These are phyloP conservation scores for Hippoglossus hippoglossus DNA, from an alignment of 2,797 vertebrate genomes.

Conservation along the genomic window DNA sequence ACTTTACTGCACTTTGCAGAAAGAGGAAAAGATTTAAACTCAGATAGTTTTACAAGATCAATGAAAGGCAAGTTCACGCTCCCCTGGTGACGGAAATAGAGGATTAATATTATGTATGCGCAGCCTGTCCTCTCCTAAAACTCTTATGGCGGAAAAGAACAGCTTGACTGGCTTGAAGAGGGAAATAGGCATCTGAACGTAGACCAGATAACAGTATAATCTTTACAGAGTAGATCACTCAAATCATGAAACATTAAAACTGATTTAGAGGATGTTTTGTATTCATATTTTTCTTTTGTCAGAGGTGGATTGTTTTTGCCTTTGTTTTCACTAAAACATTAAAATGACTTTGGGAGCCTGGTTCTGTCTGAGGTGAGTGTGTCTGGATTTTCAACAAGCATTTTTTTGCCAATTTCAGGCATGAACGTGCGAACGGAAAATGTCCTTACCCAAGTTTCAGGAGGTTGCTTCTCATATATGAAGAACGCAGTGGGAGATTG, in stretches of 20 bases:
- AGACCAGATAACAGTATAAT: constrained; percentile 25
- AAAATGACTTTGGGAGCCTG: constrained; percentile 14
- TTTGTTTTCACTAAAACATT: constrained; percentile 10
- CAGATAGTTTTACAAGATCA: constrained; percentile 65
- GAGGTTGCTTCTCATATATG: too few relatives aligned
- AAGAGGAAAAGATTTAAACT: constrained; percentile 55
- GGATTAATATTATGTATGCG: constrained; percentile 62
- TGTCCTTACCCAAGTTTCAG: too few relatives aligned
- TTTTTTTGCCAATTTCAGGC: too few relatives aligned
- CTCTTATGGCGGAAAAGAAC: constrained; percentile 31
- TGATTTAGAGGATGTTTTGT: neutral
- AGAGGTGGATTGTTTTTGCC: neutral
- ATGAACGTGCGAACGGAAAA: too few relatives aligned
- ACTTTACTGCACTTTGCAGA: constrained; percentile 52
- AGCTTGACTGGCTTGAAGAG: constrained; percentile 31
- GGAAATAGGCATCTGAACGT: constrained; percentile 7
- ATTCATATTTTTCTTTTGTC: neutral
- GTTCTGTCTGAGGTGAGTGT: constrained; percentile 8
- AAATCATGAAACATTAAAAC: constrained; percentile 39
- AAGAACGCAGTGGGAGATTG: too few relatives aligned
- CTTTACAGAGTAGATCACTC: constrained; percentile 12
- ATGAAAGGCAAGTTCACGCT: constrained; percentile 66
- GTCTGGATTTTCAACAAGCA: neutral
- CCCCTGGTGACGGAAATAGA: constrained; percentile 56
- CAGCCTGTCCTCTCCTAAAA: constrained; percentile 46